A percentile compares a stretch with the other conserved stretches of the same genome.
Evolutionary conservation across 2,797 vertebrate genomes (phyloP).

Genomic region (Gadopsis bispinosus): DNA sequence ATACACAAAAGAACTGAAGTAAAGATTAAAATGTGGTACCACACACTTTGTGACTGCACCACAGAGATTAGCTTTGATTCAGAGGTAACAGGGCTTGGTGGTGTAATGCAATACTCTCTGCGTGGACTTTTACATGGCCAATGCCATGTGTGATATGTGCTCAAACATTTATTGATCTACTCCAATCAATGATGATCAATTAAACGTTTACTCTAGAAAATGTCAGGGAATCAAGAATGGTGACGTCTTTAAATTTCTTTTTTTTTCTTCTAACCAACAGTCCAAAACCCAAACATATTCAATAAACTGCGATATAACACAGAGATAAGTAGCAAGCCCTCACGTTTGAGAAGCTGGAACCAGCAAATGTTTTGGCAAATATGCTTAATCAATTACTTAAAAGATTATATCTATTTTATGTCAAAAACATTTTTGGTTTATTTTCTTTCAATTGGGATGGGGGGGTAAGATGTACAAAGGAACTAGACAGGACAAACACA

Average conservation of each 20-base stretch:
- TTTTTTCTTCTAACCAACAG: background rate
- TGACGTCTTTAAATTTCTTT: background rate
- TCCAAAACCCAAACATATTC: background rate
- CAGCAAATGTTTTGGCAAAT: background rate
- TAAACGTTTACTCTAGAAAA: background rate
- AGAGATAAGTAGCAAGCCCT: background rate
- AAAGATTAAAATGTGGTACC: slow-evolving; percentile 30
- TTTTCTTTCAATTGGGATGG: background rate
- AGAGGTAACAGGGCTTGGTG: slow-evolving; percentile 36
- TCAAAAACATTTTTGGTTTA: background rate
- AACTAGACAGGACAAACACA: slow-evolving; percentile 35
- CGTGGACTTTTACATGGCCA: slow-evolving; percentile 55
- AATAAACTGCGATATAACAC: background rate
- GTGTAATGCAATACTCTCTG: slow-evolving; percentile 59
- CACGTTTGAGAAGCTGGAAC: background rate
- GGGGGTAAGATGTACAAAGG: background rate
- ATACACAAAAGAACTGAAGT: slow-evolving; percentile 9
- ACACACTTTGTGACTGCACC: slow-evolving; percentile 34
- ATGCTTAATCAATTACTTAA: background rate
- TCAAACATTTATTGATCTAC: slow-evolving; percentile 53
- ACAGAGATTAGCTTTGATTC: slow-evolving; percentile 47
- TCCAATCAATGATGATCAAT: background rate
- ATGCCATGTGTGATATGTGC: slow-evolving; percentile 43
- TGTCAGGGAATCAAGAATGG: background rate
- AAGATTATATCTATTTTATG: background rate